Conservation (phyloP, 2,888 invertebrate genomes). For the Amphimallon solstitiale region DNA sequence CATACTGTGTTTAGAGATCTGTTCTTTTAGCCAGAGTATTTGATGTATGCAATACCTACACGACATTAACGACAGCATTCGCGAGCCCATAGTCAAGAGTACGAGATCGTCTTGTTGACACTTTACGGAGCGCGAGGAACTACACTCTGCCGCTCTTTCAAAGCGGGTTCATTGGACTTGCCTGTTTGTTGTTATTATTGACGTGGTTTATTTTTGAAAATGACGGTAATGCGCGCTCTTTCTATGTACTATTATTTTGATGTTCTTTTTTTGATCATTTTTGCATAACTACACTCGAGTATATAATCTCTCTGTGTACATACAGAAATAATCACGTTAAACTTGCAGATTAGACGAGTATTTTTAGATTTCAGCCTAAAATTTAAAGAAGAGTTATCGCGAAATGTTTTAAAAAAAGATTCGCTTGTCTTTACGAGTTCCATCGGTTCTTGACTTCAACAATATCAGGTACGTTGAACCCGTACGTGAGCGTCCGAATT, state of each 20-base stretch:
- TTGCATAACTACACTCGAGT: background rate
- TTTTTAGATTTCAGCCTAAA: constrained; percentile 26
- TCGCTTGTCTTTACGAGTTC: constrained; percentile 2
- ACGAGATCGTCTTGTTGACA: constrained; percentile 13
- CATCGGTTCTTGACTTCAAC: background rate
- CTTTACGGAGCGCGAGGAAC: constrained; percentile 9
- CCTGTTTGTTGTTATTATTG: constrained; percentile 31
- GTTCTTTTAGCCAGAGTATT: background rate
- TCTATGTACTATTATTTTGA: background rate
- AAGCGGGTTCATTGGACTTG: constrained; percentile 23
- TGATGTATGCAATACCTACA: constrained; percentile 1
- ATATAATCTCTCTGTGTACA: background rate
- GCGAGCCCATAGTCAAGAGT: no score
- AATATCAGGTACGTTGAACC: no score
- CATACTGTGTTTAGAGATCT: background rate
- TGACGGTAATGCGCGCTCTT: constrained; percentile 6
- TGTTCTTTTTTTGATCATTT: constrained; percentile 14
- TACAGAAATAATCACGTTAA: constrained; percentile 1
- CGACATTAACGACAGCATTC: background rate
- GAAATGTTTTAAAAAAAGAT: constrained; percentile 3
- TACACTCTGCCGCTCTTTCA: constrained; percentile 10
- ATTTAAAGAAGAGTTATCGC: constrained; percentile 18
- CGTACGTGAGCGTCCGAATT: no score
- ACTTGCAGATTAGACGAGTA: constrained; percentile 10
- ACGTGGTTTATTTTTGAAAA: constrained; percentile 29